Conservation (phyloP, 2,888 invertebrate genomes). For the Aromia moschata region DNA sequence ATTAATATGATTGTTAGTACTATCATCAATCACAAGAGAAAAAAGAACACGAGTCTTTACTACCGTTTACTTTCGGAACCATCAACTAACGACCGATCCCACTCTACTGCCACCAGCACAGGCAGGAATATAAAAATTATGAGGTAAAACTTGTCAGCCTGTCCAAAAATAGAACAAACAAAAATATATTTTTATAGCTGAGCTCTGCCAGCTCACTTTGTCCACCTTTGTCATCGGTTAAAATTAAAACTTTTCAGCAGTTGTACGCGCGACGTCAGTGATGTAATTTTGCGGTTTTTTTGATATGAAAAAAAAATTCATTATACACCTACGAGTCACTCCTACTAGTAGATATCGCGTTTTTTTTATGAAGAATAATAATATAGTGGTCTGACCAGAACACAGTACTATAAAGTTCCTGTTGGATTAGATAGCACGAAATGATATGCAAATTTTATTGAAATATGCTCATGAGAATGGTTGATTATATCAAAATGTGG, state of each 20-base stretch:
- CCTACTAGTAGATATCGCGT: neutral
- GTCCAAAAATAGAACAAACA: conserved; percentile 27
- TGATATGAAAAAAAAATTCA: conserved; percentile 9
- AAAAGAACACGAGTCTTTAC: neutral
- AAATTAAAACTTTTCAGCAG: conserved; percentile 14
- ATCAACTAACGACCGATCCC: neutral
- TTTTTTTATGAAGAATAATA: neutral
- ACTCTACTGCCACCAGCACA: conserved; percentile 8
- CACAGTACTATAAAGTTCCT: neutral
- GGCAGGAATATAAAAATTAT: conserved; percentile 14
- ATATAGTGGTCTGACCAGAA: neutral
- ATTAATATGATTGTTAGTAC: conserved; percentile 2
- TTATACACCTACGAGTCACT: conserved; percentile 10
- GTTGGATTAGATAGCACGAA: too few species aligned
- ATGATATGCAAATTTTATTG: too few species aligned
- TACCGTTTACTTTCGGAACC: neutral
- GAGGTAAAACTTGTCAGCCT: conserved; percentile 22
- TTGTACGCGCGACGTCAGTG: conserved; percentile 16
- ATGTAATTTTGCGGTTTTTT: conserved; percentile 20
- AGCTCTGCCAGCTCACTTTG: conserved; percentile 18
- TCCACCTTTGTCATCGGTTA: conserved; percentile 19
- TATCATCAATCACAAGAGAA: conserved; percentile 10
- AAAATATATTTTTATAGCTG: conserved; percentile 26
- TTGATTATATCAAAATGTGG: too few species aligned
- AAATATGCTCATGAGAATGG: too few species aligned